Percentiles rank a stretch among this genome's conserved stretches.
Evolutionary conservation across 1,140 invertebrate genomes (phyloP).

Genomic region (Hydropsyche tenuis): DNA sequence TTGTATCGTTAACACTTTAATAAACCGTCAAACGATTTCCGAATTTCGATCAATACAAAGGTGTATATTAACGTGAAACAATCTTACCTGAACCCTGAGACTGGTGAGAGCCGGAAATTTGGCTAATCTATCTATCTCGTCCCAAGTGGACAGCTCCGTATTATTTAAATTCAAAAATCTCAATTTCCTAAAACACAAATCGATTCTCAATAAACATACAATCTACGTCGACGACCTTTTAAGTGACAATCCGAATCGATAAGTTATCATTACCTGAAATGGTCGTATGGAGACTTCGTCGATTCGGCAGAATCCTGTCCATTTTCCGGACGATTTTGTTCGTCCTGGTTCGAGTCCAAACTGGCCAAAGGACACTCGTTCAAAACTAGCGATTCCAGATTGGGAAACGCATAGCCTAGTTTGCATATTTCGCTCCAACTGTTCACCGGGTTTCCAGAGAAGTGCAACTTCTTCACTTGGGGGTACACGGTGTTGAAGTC

Average conservation of each 20-base stretch:
- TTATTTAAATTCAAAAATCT: conserved; percentile 85
- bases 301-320: conserved; percentile 56
- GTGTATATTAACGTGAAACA: background rate
- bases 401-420: conserved; percentile 83
- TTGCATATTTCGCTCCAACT: conserved; percentile 84
- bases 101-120: conserved; percentile 83
- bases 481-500: conserved; percentile 58
- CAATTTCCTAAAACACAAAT: conserved; percentile 62
- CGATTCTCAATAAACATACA: background rate
- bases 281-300: conserved; percentile 56
- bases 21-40: no score
- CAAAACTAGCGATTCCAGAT: conserved; percentile 80
- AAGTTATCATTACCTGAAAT: no score
- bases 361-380: conserved; percentile 82
- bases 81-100: conserved; percentile 78
- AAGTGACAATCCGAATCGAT: background rate
- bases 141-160: conserved; percentile 82
- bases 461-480: conserved; percentile 78
- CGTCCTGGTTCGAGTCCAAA: conserved; percentile 61
- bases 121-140: conserved; percentile 83
- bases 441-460: conserved; percentile 82
- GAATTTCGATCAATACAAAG: background rate
- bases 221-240: background rate
- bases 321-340: conserved; percentile 60
- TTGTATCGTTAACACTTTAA: no score